Conservation (phyloP, 2,113 vertebrate genomes). For the Delphinapterus leucas region DNA sequence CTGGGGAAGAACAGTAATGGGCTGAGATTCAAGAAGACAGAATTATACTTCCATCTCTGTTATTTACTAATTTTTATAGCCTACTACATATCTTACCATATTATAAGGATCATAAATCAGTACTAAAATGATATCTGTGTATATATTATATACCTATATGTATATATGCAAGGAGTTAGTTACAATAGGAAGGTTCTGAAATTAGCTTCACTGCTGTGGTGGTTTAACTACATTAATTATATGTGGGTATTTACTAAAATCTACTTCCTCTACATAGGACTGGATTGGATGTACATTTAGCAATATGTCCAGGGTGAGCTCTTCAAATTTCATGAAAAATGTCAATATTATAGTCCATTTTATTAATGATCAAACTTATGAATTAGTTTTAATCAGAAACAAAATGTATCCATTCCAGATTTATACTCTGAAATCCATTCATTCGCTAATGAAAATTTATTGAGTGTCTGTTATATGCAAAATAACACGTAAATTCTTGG, state of each 20-base stretch:
- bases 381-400: neutral
- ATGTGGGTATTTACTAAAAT: neutral
- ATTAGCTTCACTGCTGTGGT: neutral
- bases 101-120: neutral
- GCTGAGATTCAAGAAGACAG: neutral
- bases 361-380: neutral
- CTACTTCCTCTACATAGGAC: neutral
- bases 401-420: neutral
- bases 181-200: neutral
- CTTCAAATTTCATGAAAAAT: neutral
- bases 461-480: neutral
- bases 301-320: neutral
- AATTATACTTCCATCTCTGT: neutral
- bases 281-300: neutral
- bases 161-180: neutral
- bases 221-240: neutral
- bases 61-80: neutral
- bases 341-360: neutral
- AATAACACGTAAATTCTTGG: neutral
- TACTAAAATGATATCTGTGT: neutral
- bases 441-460: neutral
- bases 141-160: neutral
- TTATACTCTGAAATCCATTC: neutral
- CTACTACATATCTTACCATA: neutral
- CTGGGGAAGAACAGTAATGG: no score